Conservation (phyloP, 2,113 vertebrate genomes). For the Pomatorhinus ruficollis region DNA sequence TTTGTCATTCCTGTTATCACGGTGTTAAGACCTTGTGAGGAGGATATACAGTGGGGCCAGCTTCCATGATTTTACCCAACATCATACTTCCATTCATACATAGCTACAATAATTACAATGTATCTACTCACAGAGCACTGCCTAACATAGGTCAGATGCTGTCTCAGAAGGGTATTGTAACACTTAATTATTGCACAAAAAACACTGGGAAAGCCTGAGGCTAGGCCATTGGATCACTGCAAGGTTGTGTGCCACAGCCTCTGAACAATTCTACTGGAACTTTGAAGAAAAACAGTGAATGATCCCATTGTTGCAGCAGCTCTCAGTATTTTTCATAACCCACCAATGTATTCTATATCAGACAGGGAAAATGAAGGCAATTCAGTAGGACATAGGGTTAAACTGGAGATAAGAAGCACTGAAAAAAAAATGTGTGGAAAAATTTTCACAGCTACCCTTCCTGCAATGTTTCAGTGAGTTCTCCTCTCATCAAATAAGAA, state of each 20-base stretch:
- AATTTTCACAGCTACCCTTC: not conserved
- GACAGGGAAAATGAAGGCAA: not conserved
- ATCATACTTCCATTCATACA: not conserved
- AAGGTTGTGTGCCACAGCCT: not conserved
- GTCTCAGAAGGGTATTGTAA: not conserved
- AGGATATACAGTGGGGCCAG: not conserved
- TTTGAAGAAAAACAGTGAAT: not conserved
- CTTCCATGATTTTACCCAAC: not conserved
- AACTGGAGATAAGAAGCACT: not conserved
- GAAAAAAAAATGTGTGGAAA: not conserved
- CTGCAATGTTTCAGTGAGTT: not conserved
- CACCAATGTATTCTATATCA: not conserved
- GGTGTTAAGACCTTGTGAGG: not conserved
- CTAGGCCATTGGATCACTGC: not conserved
- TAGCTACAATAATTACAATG: not conserved
- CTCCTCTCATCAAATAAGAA: not conserved
- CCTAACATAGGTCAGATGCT: not conserved
- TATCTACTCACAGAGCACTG: not conserved
- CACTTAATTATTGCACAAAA: not conserved
- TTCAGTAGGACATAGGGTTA: not conserved
- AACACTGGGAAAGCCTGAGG: not conserved
- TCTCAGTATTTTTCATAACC: not conserved
- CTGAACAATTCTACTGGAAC: not conserved
- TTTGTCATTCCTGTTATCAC: not conserved
- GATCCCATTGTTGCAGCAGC: not conserved